These are phyloP conservation scores for Eutrigla gurnardus DNA, from an alignment of 2,797 vertebrate genomes.

Conservation along the genomic window DNA sequence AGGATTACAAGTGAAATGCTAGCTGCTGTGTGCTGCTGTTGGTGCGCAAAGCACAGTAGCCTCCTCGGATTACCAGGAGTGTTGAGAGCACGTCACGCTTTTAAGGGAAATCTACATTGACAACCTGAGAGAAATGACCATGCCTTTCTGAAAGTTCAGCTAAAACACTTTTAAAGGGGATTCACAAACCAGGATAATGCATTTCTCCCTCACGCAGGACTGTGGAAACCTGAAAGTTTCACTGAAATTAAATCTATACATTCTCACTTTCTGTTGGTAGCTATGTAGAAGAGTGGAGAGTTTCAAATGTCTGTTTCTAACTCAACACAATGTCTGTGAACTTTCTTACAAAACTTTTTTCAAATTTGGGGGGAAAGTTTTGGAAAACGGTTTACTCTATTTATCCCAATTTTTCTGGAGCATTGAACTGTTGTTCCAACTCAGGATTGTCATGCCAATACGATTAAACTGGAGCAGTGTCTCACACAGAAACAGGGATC, in stretches of 20 bases:
- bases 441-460: background rate
- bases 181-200: background rate
- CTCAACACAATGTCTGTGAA: background rate
- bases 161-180: background rate
- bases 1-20: slow-evolving; percentile 70
- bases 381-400: background rate
- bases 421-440: background rate
- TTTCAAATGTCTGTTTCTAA: background rate
- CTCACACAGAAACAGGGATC: background rate
- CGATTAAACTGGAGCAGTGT: background rate
- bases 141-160: background rate
- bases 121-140: slow-evolving; percentile 25
- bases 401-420: background rate
- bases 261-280: background rate
- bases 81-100: slow-evolving; percentile 23
- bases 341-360: background rate
- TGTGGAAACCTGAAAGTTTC: background rate
- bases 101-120: slow-evolving; percentile 35
- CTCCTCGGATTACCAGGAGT: slow-evolving; percentile 39
- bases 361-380: background rate
- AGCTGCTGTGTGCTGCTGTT: slow-evolving; percentile 22
- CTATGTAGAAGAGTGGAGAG: background rate
- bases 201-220: background rate
- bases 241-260: background rate
- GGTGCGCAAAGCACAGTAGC: slow-evolving; percentile 24